A percentile compares a stretch with the other conserved stretches of the same genome.
These are phyloP conservation scores for Heliconius aoede DNA, from an alignment of 2,888 invertebrate genomes.

Conservation along the genomic window DNA sequence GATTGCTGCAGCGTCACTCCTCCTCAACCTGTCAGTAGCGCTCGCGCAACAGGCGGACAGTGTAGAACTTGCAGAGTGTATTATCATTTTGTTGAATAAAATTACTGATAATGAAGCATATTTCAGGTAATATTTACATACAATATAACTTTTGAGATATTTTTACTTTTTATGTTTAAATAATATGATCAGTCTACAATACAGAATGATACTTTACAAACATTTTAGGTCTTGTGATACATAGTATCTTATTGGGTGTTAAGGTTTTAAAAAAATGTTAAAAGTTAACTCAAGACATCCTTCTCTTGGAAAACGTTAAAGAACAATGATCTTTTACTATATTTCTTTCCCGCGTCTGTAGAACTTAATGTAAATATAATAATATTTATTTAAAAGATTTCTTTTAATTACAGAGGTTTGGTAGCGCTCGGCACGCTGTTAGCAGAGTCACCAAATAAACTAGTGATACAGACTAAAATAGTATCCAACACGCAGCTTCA, in stretches of 20 bases:
- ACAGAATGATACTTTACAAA: no score
- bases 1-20: slow-evolving; percentile 88
- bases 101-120: slow-evolving; percentile 88
- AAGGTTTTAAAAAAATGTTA: no score
- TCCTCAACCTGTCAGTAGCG: slow-evolving; percentile 89
- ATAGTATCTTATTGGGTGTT: no score
- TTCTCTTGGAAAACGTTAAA: background rate
- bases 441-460: slow-evolving; percentile 73
- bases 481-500: slow-evolving; percentile 64
- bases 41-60: slow-evolving; percentile 82
- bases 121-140: slow-evolving; percentile 77
- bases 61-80: slow-evolving; percentile 79
- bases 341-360: no score
- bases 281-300: no score
- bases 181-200: no score
- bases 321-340: background rate
- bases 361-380: no score
- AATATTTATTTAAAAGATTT: no score
- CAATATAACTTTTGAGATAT: background rate
- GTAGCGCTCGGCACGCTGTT: slow-evolving; percentile 91
- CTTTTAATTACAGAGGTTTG: slow-evolving; percentile 80
- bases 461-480: slow-evolving; percentile 71
- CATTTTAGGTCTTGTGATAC: no score
- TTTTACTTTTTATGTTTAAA: background rate
- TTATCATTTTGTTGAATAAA: slow-evolving; percentile 80